Percentiles rank a stretch among this genome's conserved stretches.
Conservation (phyloP, 2,888 invertebrate species). For the Pelosia muscerda region DNA sequence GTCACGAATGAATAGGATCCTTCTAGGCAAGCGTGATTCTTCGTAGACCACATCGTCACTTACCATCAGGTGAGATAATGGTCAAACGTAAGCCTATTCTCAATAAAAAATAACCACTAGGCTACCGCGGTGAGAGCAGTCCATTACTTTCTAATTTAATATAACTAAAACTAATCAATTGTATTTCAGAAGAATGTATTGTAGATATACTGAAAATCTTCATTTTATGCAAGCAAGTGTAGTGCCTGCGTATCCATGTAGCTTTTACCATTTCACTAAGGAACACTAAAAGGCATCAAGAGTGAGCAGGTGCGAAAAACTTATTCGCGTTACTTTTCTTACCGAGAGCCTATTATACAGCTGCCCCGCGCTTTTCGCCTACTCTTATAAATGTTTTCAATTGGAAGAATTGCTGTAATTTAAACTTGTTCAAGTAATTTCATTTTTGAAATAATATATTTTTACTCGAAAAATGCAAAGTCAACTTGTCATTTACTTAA, state of each 20-base stretch:
- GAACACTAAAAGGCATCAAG: slow-evolving; percentile 57
- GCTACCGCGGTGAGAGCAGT: no score
- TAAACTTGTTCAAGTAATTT: slow-evolving; percentile 64
- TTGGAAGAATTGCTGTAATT: slow-evolving; percentile 69
- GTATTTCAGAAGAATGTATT: neutral
- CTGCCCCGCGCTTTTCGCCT: slow-evolving; percentile 60
- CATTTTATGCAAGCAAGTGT: slow-evolving; percentile 8
- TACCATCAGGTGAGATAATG: no score
- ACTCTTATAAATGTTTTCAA: slow-evolving; percentile 67
- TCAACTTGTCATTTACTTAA: slow-evolving; percentile 20
- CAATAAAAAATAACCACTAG: no score
- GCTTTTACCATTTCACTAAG: slow-evolving; percentile 35
- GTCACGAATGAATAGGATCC: no score
- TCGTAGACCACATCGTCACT: no score
- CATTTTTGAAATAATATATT: slow-evolving; percentile 55
- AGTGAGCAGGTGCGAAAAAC: slow-evolving; percentile 72
- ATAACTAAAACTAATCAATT: neutral
- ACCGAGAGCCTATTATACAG: slow-evolving; percentile 64
- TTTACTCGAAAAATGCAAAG: slow-evolving; percentile 35
- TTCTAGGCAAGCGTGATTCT: no score
- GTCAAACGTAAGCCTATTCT: no score
- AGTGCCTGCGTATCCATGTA: slow-evolving; percentile 18
- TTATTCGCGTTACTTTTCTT: slow-evolving; percentile 68
- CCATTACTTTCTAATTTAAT: no score
- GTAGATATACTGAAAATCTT: neutral